These are phyloP conservation scores for Neria commutata DNA, from an alignment of 2,888 invertebrate species.

Conservation along the genomic window DNA sequence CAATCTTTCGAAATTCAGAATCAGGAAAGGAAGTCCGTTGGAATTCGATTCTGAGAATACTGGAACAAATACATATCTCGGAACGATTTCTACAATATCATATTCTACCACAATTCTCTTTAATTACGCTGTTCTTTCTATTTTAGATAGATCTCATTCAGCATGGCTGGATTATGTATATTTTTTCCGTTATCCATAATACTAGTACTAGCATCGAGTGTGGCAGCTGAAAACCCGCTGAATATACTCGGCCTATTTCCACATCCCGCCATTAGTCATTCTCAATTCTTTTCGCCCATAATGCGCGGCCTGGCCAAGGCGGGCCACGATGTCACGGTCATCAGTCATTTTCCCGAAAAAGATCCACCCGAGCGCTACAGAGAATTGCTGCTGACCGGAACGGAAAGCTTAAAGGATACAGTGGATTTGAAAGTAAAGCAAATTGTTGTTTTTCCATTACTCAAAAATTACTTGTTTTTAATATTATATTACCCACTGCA, in stretches of 20 bases:
- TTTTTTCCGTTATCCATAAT: too few relatives aligned
- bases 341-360: constrained; percentile 62
- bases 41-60: too few relatives aligned
- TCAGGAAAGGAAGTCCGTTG: too few relatives aligned
- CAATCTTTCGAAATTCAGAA: too few relatives aligned
- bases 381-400: constrained; percentile 51
- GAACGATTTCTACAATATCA: too few relatives aligned
- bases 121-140: too few relatives aligned
- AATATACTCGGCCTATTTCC: constrained; percentile 63
- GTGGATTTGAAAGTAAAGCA: constrained; percentile 56
- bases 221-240: constrained; percentile 38
- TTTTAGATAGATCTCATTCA: too few relatives aligned
- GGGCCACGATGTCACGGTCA: constrained; percentile 64
- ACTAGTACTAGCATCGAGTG: too few relatives aligned
- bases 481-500: constrained; percentile 28
- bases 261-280: constrained; percentile 62
- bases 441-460: constrained; percentile 5
- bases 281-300: constrained; percentile 63
- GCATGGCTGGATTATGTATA: too few relatives aligned
- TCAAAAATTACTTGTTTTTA: too few relatives aligned
- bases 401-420: constrained; percentile 45
- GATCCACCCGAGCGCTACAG: constrained; percentile 55
- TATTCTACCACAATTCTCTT: too few relatives aligned
- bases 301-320: constrained; percentile 62
- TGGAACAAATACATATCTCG: too few relatives aligned